These are phyloP conservation scores for Drosophila setosimentum DNA, from an alignment of 2,888 invertebrate species.

Conservation along the genomic window DNA sequence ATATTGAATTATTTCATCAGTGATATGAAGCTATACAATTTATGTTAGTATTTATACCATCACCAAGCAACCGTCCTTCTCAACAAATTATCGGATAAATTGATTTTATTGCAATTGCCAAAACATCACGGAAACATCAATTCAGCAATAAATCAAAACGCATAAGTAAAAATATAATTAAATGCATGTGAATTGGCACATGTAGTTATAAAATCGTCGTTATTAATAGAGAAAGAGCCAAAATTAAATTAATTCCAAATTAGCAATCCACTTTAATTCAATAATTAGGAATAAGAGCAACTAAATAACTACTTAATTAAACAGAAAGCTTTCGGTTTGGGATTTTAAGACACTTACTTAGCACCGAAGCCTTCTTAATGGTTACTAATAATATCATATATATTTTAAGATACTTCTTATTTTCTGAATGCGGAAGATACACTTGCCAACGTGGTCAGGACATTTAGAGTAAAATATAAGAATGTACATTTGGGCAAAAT, in stretches of 20 bases:
- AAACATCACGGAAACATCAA: neutral
- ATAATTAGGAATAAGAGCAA: neutral
- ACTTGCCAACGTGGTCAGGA: neutral
- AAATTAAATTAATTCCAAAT: neutral
- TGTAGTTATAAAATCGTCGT: neutral
- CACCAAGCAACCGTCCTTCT: neutral
- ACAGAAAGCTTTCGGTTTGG: neutral
- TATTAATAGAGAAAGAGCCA: neutral
- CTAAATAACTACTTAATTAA: neutral
- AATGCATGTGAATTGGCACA: too few relatives aligned
- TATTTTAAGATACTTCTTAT: neutral
- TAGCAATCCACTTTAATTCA: neutral
- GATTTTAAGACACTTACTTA: too few relatives aligned
- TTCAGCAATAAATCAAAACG: neutral
- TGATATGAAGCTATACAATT: neutral
- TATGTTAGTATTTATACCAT: neutral
- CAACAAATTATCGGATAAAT: neutral
- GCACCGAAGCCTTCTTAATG: neutral
- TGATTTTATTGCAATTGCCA: conserved; percentile 10
- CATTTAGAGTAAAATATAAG: neutral
- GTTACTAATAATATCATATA: neutral
- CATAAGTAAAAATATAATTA: neutral
- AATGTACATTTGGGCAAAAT: neutral
- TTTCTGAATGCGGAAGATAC: neutral
- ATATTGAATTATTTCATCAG: conserved; percentile 12